Evolutionary conservation across 2,797 vertebrate species (phyloP), one percentile per base, ranked within the genome.

Genomic region (Coreius guichenoti): DNA sequence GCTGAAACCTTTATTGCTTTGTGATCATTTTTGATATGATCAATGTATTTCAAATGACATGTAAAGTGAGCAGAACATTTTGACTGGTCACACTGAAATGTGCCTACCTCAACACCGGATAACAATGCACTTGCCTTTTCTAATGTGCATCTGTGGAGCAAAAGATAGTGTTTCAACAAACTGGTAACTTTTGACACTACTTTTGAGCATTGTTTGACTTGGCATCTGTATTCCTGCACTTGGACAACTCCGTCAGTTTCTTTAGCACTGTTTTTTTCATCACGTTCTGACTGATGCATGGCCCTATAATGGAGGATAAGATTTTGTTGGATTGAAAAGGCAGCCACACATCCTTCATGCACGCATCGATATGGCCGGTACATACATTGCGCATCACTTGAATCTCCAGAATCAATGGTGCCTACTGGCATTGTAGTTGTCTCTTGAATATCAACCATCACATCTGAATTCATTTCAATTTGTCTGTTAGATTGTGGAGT

Each of bases 311-410:
- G 98, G 65, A 99, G 97, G 91, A 99, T 99, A 79, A 99, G 91
- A 91, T 99, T 99, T 51, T 99, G 98, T 19, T 99, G 98, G 93
- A 99, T 98, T 0, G 98, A 99, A 90, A 99, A 99, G 8, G 98
- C 98, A 0, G 98, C 98, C 39, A 96, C 96, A 92, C 98, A 99
- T 88, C 97, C 98, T 94, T 99, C 97, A 81, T 99, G 98, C 90
- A 99, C 97, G 63, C 98, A 99, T 39, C 97, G 95, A 89, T 99
- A 99, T 0, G 98, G 98, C 94, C 98, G 96, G 26, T 98, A 99
- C 0, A 98, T 95, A 89, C 95, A 98, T 80, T 96, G 97, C 1
- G 93, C 92, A 19, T 97, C 93, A 88, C 95, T 94, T 70, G 92
- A 89, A 14, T 98, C 94, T 69, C 90, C 91, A 90, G 65, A 75